Evolutionary conservation across 2,797 vertebrate genomes (phyloP).

Genomic region (Alosa sapidissima): DNA sequence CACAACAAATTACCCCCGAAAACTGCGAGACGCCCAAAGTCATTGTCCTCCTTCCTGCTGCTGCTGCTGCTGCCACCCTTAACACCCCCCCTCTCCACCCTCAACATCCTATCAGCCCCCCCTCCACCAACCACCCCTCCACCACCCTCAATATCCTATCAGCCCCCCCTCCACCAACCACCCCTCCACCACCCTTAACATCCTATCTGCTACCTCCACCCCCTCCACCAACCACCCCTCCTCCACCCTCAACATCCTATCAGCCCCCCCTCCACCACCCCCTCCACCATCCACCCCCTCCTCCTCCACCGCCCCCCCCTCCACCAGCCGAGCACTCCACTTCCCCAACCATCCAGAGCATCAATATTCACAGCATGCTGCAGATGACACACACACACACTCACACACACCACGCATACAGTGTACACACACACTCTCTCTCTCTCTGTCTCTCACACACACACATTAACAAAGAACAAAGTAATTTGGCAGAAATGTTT

Average conservation of each 20-base stretch:
- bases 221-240: too few species aligned
- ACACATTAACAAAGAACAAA: neutral
- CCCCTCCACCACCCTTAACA: neutral
- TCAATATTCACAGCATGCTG: neutral
- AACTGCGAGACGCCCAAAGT: conserved; percentile 50
- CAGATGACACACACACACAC: neutral
- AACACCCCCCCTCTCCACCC: neutral
- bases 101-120: neutral
- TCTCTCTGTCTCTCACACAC: neutral
- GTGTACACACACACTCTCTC: neutral
- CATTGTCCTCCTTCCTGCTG: conserved; percentile 52
- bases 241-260: too few species aligned
- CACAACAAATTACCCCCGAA: conserved; percentile 58
- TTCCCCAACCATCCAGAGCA: neutral
- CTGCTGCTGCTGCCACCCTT: neutral
- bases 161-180: neutral
- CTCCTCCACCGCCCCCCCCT: too few species aligned
- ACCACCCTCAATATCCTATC: conserved; percentile 3
- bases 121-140: neutral
- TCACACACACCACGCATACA: neutral
- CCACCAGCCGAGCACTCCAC: too few species aligned
- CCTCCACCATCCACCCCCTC: too few species aligned
- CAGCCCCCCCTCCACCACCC: conserved; percentile 23
- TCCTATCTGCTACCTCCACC: too few species aligned
- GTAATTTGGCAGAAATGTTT: conserved; percentile 29